Evolutionary conservation across 2,113 vertebrate species (phyloP).

Genomic region (Coptodon bakossiorum): DNA sequence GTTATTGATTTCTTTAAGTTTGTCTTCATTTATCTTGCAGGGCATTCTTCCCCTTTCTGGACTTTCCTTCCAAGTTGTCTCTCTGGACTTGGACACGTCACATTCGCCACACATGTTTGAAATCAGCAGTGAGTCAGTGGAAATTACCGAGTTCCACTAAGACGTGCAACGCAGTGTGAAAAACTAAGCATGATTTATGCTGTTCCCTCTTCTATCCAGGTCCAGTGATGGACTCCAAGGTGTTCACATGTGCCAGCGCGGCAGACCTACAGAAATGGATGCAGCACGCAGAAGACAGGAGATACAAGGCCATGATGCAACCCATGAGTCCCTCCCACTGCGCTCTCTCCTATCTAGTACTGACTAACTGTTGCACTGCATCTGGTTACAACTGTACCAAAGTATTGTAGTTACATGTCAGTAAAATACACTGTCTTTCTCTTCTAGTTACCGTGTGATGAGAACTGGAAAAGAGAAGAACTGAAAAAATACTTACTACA

Average conservation of each 20-base stretch:
- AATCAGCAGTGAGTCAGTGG: conserved; percentile 71
- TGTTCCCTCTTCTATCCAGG: conserved; percentile 50
- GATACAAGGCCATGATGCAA: conserved; percentile 48
- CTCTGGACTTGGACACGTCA: conserved; percentile 23
- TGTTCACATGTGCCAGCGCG: conserved; percentile 66
- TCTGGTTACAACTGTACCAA: not conserved
- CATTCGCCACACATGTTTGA: conserved; percentile 66
- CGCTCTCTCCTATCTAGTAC: conserved; percentile 74
- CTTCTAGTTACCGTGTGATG: conserved; percentile 67
- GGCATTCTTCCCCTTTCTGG: conserved; percentile 79
- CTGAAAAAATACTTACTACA: conserved; percentile 64
- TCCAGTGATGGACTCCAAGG: conserved; percentile 73
- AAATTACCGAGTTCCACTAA: not conserved
- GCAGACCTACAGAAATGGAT: conserved; percentile 68
- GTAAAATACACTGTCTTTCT: not conserved
- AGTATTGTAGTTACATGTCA: not conserved
- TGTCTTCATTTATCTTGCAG: conserved; percentile 40
- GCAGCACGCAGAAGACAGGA: conserved; percentile 64
- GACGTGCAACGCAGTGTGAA: not conserved
- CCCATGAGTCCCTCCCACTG: conserved; percentile 60
- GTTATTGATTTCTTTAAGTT: not conserved
- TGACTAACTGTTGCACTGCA: not conserved
- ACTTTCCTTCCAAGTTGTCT: conserved; percentile 49
- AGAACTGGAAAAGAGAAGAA: conserved; percentile 71
- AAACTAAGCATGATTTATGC: not conserved